A percentile compares a stretch with the other conserved stretches of the same genome.
Conservation (phyloP, 2,888 invertebrate genomes). For the Drosophila kambysellisi region DNA sequence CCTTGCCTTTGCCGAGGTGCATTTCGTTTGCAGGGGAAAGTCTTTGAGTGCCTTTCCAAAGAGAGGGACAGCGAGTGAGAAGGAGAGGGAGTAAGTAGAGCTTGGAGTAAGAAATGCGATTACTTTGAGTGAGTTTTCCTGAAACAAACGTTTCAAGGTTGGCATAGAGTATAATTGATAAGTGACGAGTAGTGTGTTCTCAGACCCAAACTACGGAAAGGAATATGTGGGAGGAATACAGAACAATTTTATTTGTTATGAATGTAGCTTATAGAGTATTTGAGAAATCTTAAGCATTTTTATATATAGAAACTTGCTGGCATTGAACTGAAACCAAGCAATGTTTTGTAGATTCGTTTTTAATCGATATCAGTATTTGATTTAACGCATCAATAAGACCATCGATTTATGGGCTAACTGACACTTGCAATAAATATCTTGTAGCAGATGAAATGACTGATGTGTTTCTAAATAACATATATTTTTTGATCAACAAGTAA, state of each 20-base stretch:
- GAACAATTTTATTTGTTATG: background rate
- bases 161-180: conserved; percentile 35
- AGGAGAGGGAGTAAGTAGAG: background rate
- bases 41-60: conserved; percentile 36
- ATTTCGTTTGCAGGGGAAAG: conserved; percentile 41
- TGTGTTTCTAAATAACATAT: background rate
- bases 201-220: background rate
- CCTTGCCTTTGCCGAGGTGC: conserved; percentile 42
- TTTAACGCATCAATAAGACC: background rate
- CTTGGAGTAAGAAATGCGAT: conserved; percentile 29
- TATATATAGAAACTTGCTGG: background rate
- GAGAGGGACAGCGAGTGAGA: conserved; percentile 12
- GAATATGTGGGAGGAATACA: background rate
- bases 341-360: background rate
- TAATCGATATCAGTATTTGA: background rate
- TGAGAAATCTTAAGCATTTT: background rate
- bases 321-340: background rate
- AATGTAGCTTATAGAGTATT: background rate
- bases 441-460: background rate
- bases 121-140: conserved; percentile 46
- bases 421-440: background rate
- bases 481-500: background rate
- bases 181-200: conserved; percentile 15
- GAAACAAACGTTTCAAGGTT: conserved; percentile 46
- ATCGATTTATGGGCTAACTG: background rate